Evolutionary conservation across 2,113 vertebrate genomes (phyloP).

Genomic region (Agelaius tricolor): DNA sequence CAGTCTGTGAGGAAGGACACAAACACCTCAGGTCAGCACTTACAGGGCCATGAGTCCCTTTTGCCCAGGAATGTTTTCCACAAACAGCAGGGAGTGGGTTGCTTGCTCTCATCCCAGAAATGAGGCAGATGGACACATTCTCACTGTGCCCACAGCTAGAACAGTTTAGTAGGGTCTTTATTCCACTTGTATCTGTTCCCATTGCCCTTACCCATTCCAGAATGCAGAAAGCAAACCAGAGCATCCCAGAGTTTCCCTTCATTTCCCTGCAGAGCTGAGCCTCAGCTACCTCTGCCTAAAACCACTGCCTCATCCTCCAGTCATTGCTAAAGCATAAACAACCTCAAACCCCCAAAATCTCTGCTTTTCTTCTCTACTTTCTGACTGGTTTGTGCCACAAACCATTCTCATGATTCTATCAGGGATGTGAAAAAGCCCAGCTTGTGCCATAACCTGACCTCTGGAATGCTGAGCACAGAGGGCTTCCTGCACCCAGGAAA

Average conservation of each 20-base stretch:
- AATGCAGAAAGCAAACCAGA: background rate
- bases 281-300: background rate
- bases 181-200: background rate
- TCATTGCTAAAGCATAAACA: background rate
- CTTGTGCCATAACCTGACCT: background rate
- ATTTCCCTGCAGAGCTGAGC: background rate
- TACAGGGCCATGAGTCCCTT: background rate
- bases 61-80: background rate
- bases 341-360: background rate
- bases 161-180: background rate
- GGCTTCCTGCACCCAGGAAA: background rate
- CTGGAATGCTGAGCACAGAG: background rate
- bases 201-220: background rate
- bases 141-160: background rate
- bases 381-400: background rate
- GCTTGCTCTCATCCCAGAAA: background rate
- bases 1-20: slow-evolving; percentile 29
- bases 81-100: background rate
- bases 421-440: background rate
- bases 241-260: background rate
- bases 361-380: background rate
- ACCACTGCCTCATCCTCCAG: background rate
- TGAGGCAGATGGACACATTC: background rate
- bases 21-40: background rate
- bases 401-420: background rate